Evolutionary conservation across 2,113 vertebrate species (phyloP).

Genomic region (Cervus canadensis): DNA sequence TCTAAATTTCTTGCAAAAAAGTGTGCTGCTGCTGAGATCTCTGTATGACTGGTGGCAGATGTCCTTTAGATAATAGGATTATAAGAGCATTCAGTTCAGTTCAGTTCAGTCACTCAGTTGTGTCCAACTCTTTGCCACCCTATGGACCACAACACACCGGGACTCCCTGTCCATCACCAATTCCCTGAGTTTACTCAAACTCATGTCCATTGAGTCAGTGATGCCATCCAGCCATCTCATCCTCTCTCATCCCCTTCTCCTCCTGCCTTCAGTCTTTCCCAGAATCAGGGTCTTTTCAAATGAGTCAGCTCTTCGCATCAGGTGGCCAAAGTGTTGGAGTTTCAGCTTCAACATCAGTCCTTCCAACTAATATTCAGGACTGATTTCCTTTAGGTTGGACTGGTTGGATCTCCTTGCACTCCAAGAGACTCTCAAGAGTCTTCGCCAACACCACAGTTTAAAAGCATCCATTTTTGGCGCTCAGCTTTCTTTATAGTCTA

Average conservation of each 20-base stretch:
- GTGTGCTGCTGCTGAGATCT: background rate
- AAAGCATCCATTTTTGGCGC: accelerated
- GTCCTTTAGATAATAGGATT: background rate
- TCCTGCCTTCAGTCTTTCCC: background rate
- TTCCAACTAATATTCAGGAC: background rate
- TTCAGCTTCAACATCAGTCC: background rate
- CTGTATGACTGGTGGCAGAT: background rate
- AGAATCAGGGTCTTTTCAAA: background rate
- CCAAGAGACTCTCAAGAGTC: background rate
- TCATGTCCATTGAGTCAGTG: background rate
- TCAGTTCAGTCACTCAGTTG: accelerated
- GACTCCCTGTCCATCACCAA: background rate
- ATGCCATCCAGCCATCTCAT: background rate
- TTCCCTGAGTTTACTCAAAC: background rate
- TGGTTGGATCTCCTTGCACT: background rate
- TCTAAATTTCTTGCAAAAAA: background rate
- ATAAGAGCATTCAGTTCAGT: background rate
- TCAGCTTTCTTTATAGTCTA: background rate
- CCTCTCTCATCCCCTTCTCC: background rate
- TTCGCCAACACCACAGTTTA: background rate
- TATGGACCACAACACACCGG: background rate
- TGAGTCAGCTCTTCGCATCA: background rate
- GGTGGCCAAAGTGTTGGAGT: background rate
- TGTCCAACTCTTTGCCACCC: background rate
- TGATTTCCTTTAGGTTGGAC: background rate